phyloP scores from a whole-genome alignment of 2,888 invertebrate genomes.

The Galerucella calmariensis region DNA sequence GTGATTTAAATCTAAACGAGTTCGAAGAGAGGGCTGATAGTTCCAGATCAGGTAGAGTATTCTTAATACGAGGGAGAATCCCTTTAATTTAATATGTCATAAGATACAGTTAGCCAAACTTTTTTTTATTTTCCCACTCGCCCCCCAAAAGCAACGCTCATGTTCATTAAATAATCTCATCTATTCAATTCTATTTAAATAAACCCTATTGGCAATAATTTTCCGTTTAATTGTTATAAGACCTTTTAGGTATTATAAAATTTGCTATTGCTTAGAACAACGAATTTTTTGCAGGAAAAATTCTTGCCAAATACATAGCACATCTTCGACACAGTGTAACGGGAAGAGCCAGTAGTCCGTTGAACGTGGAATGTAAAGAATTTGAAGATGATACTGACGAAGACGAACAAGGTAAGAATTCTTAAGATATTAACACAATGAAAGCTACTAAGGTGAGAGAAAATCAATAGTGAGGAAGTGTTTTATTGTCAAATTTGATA shows the following conservation, averaged over 20 bases:
- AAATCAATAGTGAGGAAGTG: too few species aligned
- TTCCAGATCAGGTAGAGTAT: slow-evolving; percentile 62
- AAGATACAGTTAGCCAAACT: not conserved
- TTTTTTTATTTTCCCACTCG: not conserved
- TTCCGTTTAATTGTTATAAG: too few species aligned
- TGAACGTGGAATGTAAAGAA: slow-evolving; percentile 67
- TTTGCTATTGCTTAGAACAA: not conserved
- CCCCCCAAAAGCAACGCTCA: too few species aligned
- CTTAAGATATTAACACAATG: not conserved
- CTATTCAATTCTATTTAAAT: too few species aligned
- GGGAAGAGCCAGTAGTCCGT: slow-evolving; percentile 70
- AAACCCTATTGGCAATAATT: too few species aligned
- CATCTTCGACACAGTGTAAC: slow-evolving; percentile 71
- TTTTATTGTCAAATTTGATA: too few species aligned
- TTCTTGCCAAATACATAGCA: slow-evolving; percentile 73
- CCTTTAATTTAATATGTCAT: too few species aligned
- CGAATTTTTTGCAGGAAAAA: slow-evolving; percentile 61
- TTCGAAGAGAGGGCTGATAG: slow-evolving; percentile 69
- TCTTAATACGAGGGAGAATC: not conserved
- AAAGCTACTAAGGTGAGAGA: too few species aligned
- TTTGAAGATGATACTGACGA: slow-evolving; percentile 56
- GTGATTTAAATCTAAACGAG: slow-evolving; percentile 72
- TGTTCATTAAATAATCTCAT: too few species aligned
- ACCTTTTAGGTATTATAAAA: too few species aligned
- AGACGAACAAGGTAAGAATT: slow-evolving; percentile 54